phyloP scores from a whole-genome alignment of 2,797 vertebrate genomes.

The Carcharodon carcharias region DNA sequence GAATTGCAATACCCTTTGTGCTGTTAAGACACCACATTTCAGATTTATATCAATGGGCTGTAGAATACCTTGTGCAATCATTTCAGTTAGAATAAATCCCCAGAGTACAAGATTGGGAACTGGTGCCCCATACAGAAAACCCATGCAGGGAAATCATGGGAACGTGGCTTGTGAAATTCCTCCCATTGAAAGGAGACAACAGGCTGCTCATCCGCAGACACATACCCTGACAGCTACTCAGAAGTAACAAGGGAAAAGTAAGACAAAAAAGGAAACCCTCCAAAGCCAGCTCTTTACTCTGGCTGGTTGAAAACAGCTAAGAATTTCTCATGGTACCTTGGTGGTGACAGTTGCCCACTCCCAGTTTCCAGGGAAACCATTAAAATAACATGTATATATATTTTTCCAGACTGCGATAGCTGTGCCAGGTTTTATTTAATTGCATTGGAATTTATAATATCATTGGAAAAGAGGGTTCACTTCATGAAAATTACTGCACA shows the following conservation, averaged over 20 bases:
- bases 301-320: neutral
- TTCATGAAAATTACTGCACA: neutral
- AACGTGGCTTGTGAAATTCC: neutral
- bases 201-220: neutral
- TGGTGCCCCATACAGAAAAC: no score
- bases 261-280: neutral
- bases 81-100: neutral
- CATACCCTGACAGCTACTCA: neutral
- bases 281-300: neutral
- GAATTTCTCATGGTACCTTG: neutral
- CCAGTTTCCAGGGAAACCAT: neutral
- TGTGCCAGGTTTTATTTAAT: neutral
- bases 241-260: neutral
- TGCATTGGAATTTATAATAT: neutral
- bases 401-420: neutral
- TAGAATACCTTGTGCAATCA: neutral
- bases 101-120: neutral
- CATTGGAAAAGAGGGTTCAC: neutral
- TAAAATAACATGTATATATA: neutral
- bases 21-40: neutral
- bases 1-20: neutral
- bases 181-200: neutral
- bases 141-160: neutral
- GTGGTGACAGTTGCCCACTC: neutral
- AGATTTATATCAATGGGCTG: neutral